Evolutionary conservation across 2,888 invertebrate genomes (phyloP).

Genomic region (Dusona sp.): DNA sequence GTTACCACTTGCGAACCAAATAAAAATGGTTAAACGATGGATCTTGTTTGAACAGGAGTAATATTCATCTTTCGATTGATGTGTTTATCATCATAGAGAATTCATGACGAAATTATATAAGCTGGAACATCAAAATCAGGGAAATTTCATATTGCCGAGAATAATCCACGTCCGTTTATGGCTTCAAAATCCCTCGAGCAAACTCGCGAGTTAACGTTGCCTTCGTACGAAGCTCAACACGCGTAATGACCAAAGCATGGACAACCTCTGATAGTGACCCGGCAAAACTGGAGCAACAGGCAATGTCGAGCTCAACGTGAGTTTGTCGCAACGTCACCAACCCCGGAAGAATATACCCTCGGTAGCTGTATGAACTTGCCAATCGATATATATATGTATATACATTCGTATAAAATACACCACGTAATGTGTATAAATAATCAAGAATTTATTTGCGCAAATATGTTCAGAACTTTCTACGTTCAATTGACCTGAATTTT

Average conservation of each 20-base stretch:
- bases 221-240: slow-evolving; percentile 25
- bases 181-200: slow-evolving; percentile 5
- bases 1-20: too few species aligned
- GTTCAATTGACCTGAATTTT: neutral
- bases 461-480: neutral
- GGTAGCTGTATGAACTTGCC: slow-evolving; percentile 19
- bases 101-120: neutral
- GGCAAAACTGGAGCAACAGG: slow-evolving; percentile 71
- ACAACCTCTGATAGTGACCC: slow-evolving; percentile 57
- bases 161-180: slow-evolving; percentile 15
- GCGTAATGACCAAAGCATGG: slow-evolving; percentile 52
- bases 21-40: neutral
- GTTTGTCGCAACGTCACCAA: slow-evolving; percentile 16
- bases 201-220: slow-evolving; percentile 8
- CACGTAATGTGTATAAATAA: slow-evolving; percentile 5
- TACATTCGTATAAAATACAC: neutral
- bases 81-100: neutral
- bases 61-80: neutral
- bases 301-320: slow-evolving; percentile 55
- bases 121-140: neutral
- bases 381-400: slow-evolving; percentile 45
- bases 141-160: neutral
- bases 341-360: slow-evolving; percentile 53
- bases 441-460: neutral
- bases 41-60: neutral